These are phyloP conservation scores for Macrocentrus cingulum DNA, from an alignment of 1,140 invertebrate species.

Conservation along the genomic window DNA sequence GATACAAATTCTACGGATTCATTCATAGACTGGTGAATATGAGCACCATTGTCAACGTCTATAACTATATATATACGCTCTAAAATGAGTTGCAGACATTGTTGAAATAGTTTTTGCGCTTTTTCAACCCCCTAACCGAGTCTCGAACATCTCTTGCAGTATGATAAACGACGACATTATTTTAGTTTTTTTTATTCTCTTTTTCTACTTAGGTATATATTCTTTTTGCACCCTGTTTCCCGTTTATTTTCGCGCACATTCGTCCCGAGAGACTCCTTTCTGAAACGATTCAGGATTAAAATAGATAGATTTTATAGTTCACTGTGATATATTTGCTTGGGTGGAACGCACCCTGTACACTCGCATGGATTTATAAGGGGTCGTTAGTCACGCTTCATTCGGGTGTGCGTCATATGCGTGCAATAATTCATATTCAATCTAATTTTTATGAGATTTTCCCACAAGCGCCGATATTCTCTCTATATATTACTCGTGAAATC, in stretches of 20 bases:
- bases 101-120: slow-evolving; percentile 33
- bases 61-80: background rate
- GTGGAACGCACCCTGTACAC: background rate
- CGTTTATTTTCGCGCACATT: slow-evolving; percentile 30
- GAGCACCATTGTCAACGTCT: slow-evolving; percentile 2
- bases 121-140: slow-evolving; percentile 31
- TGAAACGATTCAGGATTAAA: slow-evolving; percentile 2
- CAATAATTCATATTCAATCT: slow-evolving; percentile 48
- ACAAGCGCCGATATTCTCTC: slow-evolving; percentile 6
- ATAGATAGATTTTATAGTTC: slow-evolving; percentile 23
- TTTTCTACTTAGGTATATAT: slow-evolving; percentile 6
- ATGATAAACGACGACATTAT: slow-evolving; percentile 46
- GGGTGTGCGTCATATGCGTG: slow-evolving; percentile 28
- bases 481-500: background rate
- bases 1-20: slow-evolving; percentile 22
- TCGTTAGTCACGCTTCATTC: slow-evolving; percentile 8
- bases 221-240: slow-evolving; percentile 17
- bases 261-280: slow-evolving; percentile 10
- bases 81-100: no score
- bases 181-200: slow-evolving; percentile 30
- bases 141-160: slow-evolving; percentile 21
- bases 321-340: background rate
- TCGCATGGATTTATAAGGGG: slow-evolving; percentile 7
- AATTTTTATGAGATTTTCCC: slow-evolving; percentile 46
- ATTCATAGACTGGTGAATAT: slow-evolving; percentile 17